Base-by-base conservation (phyloP, 2,888 invertebrate species). In the Ormyrus thymus region DNA sequence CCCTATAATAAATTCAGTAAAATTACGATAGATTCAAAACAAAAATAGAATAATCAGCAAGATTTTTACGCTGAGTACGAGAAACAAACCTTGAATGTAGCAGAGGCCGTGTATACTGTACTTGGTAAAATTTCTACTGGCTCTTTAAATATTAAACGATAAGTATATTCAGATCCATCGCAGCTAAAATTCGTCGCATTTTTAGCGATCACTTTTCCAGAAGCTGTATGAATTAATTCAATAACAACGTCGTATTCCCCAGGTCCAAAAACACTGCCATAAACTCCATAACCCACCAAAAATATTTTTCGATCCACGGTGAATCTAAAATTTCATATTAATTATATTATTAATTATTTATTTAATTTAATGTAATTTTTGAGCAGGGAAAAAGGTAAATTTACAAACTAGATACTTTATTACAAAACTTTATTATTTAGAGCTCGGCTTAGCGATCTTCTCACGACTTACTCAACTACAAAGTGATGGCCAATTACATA, bases 231-330 rank as follows among this genome's bases (percentile, higher is more conserved):
- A 81, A 95, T 93, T 79, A 96, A 92, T 93, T 96, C 93, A 83
- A 96, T 93, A 84, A 93, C 93, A 58, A 95, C 95, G 87, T 94
- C 93, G 89, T 96, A 96, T 87, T 96, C 95, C 7, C 94, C 93
- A 1, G 94, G 93, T 45, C 95, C 95, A 88, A 95, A 94, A 85
- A 95, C 95, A 50, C 96, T 95, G 50, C 96, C 96, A 89, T 96
- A 96, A 81, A 97, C 90, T 77, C 96, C 96, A 89, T 96, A 95
- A 1, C 96, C 97, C 79, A 96, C 95, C 29, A 97, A 93, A 90
- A 95, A 96, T 84, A 97, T 95, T 79, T 94, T 92, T 84, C 94
- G 92, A 87, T 96, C 96, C 0, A 95, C 96, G 50, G 94, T 94
- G 88, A 97, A 96, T 85, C 96, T 94, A 85, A 13, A 90, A 87